Evolutionary conservation across 2,888 invertebrate genomes (phyloP), one percentile per base, ranked within the genome.

Genomic region (Penaeus monodon): DNA sequence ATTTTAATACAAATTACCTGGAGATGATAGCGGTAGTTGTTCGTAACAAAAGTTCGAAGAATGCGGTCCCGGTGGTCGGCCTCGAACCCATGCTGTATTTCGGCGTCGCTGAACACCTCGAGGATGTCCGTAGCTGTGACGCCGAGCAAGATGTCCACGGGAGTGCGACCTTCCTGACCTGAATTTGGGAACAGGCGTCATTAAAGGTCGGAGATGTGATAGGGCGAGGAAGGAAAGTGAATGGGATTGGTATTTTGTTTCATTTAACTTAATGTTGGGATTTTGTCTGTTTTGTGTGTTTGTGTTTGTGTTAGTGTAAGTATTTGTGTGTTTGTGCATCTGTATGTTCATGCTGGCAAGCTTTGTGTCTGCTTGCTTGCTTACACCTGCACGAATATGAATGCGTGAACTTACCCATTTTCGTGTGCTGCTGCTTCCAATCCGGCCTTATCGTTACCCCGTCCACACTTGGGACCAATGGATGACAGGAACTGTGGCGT

Each of bases 391-490:
- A 22, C 2, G 70, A 2, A 29, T 70, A 22, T 70, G 68, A 27
- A 7, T 68, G n/a, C 64, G 3, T 27, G 8, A 22, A 85, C 85
- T 85, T 64, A 89, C 89, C 88, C 70, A 89, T 89, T 70, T 89
- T 89, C 44, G 79, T 73, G 66, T 88, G 86, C n/a, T 88, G 86
- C 22, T 88, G 84, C 57, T 90, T 83, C 63, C 92, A 94, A 91
- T 94, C 94, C 22, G 94, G 94, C 90, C 95, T 94, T 91, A 98
- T 97, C 90, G 98, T 97, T 90, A 98, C 98, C 73, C 98, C 98
- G 92, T 98, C 98, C 85, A 98, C 96, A 91, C 97, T 97, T 97
- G 17, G 98, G 98, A 0, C 98, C 98, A 91, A 98, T 98, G 27
- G 92, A 91, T 38, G 90, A 89, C 29, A 90, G 88, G 84, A 90